These are phyloP conservation scores for Siderastrea radians DNA, from an alignment of 92 coral and sea anemone species.

Conservation along the genomic window DNA sequence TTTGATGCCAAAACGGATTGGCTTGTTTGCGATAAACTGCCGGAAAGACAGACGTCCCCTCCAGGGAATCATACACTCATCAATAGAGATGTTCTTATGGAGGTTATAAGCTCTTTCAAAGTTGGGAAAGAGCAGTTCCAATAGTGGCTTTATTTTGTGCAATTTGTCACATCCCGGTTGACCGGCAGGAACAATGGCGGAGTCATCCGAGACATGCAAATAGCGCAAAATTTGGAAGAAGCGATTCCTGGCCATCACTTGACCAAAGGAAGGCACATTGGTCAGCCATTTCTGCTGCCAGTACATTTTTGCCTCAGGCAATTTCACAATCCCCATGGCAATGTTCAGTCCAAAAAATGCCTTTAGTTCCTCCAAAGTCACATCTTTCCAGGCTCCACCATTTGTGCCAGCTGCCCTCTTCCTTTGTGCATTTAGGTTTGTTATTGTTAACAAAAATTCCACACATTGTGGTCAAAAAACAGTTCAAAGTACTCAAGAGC, in stretches of 20 bases:
- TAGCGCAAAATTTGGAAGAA: slow-evolving; percentile 29
- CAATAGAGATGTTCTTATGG: background rate
- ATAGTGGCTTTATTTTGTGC: background rate
- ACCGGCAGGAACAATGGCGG: too few species aligned
- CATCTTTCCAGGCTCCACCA: too few species aligned
- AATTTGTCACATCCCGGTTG: slow-evolving; percentile 7
- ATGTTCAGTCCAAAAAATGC: slow-evolving; percentile 5
- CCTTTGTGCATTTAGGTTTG: too few species aligned
- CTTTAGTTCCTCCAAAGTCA: too few species aligned
- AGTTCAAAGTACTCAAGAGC: too few species aligned
- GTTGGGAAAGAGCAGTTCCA: background rate
- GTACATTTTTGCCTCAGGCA: slow-evolving; percentile 11
- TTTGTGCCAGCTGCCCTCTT: too few species aligned
- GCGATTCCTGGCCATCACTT: slow-evolving; percentile 29
- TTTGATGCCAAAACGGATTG: slow-evolving; percentile 9
- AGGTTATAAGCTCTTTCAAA: background rate
- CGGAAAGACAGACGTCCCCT: background rate
- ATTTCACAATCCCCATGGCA: slow-evolving; percentile 18
- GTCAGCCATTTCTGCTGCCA: slow-evolving; percentile 28
- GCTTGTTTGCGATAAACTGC: slow-evolving; percentile 19
- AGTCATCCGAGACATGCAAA: slow-evolving; percentile 38
- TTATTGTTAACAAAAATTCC: too few species aligned
- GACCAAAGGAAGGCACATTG: slow-evolving; percentile 18
- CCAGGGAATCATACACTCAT: slow-evolving; percentile 4
- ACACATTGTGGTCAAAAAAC: too few species aligned